Base-by-base conservation (phyloP, 1,140 invertebrate species). In the Penaeus chinensis region DNA sequence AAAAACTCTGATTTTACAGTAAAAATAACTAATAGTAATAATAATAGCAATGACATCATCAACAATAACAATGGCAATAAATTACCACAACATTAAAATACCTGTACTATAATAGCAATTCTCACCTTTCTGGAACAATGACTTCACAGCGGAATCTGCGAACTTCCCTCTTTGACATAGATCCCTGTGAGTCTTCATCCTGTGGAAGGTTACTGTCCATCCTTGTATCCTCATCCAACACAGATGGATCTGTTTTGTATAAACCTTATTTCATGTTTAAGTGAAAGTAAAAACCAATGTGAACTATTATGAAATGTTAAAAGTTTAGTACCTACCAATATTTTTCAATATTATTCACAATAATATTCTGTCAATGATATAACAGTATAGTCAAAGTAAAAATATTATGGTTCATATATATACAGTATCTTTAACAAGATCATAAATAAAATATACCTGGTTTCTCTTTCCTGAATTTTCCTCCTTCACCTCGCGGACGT, bases 91-190 rank as follows among this genome's bases (percentile, higher is more conserved):
- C 1, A 54, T 54, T 16, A 13, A 19, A 61, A 80, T 61, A 80
- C 19, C 22, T 16, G 18, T 8, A 60, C 24, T 24, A 47, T 19
- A 78, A 19, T 19, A 20, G n/a, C n/a, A 69, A 42, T 62, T 13
- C 81, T 66, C 16, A 90, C 89, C 89, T 90, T 74, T 90, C 89
- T 42, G 89, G 89, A 16, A 90, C 89, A 66, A 90, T 88, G n/a
- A 90, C 89, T 84, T 90, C 89, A 82, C 86, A 88, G 19, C 85
- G 84, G 66, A 87, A 90, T 27, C 89, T 69, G 8, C 89, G 82
- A 42, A 87, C 85, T 85, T 90, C 89, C 37, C 81, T 90, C 42
- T 82, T 88, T 54, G 83, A 84, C 24, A 82, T 47, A 3, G 89
- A 89, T 22, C 89, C 85, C 47, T 90, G 89, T 16, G 89, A 90